A percentile compares a stretch with the other conserved stretches of the same genome.
phyloP scores from a whole-genome alignment of 2,888 invertebrate genomes.

The Ptilodon capucinus region DNA sequence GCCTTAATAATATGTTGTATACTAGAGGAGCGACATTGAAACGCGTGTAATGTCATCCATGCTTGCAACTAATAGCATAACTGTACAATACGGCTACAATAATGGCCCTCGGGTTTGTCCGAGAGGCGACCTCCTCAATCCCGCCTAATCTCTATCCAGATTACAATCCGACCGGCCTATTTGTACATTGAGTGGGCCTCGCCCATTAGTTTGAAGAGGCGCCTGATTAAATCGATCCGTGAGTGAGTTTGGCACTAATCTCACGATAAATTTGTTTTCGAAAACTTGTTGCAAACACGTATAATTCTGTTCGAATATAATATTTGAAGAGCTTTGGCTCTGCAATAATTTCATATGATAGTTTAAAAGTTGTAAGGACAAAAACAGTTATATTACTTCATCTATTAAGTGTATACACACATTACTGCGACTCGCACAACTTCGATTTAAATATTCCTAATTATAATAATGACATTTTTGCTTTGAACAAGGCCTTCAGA shows the following conservation, averaged over 20 bases:
- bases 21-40: constrained; percentile 8
- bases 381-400: too few relatives aligned
- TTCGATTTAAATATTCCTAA: too few relatives aligned
- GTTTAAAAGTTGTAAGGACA: background rate
- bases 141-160: constrained; percentile 51
- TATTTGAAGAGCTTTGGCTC: constrained; percentile 7
- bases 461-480: too few relatives aligned
- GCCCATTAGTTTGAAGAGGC: constrained; percentile 57
- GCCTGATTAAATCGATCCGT: constrained; percentile 48
- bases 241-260: constrained; percentile 49
- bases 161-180: constrained; percentile 53
- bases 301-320: constrained; percentile 12
- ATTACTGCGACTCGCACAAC: too few relatives aligned
- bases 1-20: background rate
- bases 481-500: too few relatives aligned
- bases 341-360: constrained; percentile 11
- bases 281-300: constrained; percentile 25
- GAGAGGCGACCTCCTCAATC: constrained; percentile 44
- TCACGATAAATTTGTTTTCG: constrained; percentile 38
- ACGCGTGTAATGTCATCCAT: background rate
- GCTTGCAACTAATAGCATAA: constrained; percentile 17
- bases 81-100: constrained; percentile 14
- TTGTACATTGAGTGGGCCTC: constrained; percentile 52
- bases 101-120: constrained; percentile 23
- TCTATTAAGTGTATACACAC: too few relatives aligned